These are phyloP conservation scores for Syngnathoides biaculeatus DNA, from an alignment of 2,113 vertebrate genomes.

Conservation along the genomic window DNA sequence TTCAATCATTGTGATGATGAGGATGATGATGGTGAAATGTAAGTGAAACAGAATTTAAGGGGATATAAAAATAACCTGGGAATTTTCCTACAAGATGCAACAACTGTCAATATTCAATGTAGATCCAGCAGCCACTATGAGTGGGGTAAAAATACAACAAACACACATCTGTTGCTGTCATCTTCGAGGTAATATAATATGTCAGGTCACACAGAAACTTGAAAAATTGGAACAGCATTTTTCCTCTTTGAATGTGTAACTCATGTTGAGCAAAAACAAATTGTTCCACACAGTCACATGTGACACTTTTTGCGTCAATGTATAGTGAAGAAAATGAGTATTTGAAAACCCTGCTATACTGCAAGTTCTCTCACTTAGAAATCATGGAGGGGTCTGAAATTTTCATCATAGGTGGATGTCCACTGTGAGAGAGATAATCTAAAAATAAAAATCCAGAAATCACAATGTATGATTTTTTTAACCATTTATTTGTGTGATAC, in stretches of 20 bases:
- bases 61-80: neutral
- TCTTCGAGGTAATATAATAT: conserved; percentile 14
- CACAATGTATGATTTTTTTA: no score
- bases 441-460: no score
- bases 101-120: conserved; percentile 11
- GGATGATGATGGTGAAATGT: no score
- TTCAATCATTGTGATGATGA: no score
- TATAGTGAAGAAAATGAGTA: no score
- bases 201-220: conserved; percentile 15
- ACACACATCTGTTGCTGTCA: conserved; percentile 29
- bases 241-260: conserved; percentile 25
- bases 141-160: conserved; percentile 36
- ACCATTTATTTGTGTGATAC: no score
- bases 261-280: conserved; percentile 17
- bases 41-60: neutral
- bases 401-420: no score
- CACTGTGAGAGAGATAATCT: no score
- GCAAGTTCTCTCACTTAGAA: no score
- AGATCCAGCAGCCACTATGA: neutral
- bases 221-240: conserved; percentile 13
- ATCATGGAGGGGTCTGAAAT: no score
- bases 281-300: conserved; percentile 22
- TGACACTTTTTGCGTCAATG: neutral
- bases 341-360: no score
- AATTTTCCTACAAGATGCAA: neutral